These are phyloP conservation scores for Caenorhabditis inopinata DNA, from an alignment of 1,140 invertebrate species.

Conservation along the genomic window DNA sequence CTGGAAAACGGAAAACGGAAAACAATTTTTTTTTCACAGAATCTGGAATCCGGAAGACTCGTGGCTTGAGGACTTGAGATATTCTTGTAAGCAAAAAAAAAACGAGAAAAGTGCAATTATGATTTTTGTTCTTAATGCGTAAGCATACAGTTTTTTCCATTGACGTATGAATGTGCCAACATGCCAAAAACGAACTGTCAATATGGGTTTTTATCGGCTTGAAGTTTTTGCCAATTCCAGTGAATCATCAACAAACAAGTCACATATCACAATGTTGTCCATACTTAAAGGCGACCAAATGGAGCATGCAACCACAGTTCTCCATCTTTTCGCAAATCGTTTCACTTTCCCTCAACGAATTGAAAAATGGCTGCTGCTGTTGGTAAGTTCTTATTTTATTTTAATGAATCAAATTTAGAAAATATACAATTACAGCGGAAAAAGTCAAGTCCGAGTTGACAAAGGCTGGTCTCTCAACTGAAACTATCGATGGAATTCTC, in stretches of 20 bases:
- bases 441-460: constrained; percentile 1
- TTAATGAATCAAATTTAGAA: not conserved
- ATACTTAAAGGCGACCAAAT: not conserved
- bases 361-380: not conserved
- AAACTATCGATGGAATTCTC: not conserved
- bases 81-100: too few species aligned
- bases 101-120: too few species aligned
- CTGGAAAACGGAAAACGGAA: too few species aligned
- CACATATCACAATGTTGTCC: not conserved
- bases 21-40: too few species aligned
- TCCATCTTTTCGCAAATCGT: not conserved
- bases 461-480: not conserved
- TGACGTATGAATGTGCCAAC: too few species aligned
- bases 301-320: not conserved
- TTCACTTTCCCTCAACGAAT: not conserved
- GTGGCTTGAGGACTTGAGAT: too few species aligned
- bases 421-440: not conserved
- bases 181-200: not conserved
- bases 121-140: too few species aligned
- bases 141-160: too few species aligned
- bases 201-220: not conserved
- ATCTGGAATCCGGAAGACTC: too few species aligned
- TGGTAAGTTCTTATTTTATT: not conserved
- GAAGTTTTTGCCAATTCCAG: not conserved
- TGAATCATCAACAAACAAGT: constrained; percentile 17